A percentile compares a stretch with the other conserved stretches of the same genome.
Conservation (phyloP, 1,140 invertebrate species). For the Zaprionus lachaisei region DNA sequence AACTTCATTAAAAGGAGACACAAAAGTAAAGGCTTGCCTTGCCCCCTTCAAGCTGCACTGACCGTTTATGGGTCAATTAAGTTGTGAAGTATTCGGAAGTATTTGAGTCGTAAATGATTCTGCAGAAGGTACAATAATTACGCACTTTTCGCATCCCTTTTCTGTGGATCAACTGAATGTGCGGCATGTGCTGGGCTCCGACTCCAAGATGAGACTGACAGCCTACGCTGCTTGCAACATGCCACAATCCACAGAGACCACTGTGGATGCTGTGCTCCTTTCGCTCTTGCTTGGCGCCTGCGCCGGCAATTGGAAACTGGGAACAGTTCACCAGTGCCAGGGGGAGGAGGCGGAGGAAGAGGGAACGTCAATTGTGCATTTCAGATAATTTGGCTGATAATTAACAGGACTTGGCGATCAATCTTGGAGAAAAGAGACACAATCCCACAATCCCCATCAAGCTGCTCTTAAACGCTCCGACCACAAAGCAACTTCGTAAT, state of each 20-base stretch:
- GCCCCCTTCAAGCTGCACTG: not conserved
- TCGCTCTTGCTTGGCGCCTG: constrained; percentile 2
- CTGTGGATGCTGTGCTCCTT: constrained; percentile 71
- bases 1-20: too few relatives aligned
- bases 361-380: constrained; percentile 20
- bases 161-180: constrained; percentile 9
- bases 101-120: not conserved
- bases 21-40: constrained; percentile 18
- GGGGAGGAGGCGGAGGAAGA: not conserved
- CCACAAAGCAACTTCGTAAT: constrained; percentile 58
- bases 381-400: constrained; percentile 41
- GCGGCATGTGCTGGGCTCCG: constrained; percentile 14
- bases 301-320: constrained; percentile 8
- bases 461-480: constrained; percentile 61
- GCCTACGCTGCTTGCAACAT: not conserved
- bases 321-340: constrained; percentile 6
- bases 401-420: constrained; percentile 39
- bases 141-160: constrained; percentile 4
- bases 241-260: not conserved
- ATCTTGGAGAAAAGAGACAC: constrained; percentile 23
- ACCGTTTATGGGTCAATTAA: constrained; percentile 42
- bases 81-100: not conserved
- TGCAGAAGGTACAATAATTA: constrained; percentile 8
- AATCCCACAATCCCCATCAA: constrained; percentile 16
- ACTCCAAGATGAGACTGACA: constrained; percentile 14